A percentile compares a stretch with the other conserved stretches of the same genome.
Conservation (phyloP, 2,113 vertebrate species). For the Equus przewalskii region DNA sequence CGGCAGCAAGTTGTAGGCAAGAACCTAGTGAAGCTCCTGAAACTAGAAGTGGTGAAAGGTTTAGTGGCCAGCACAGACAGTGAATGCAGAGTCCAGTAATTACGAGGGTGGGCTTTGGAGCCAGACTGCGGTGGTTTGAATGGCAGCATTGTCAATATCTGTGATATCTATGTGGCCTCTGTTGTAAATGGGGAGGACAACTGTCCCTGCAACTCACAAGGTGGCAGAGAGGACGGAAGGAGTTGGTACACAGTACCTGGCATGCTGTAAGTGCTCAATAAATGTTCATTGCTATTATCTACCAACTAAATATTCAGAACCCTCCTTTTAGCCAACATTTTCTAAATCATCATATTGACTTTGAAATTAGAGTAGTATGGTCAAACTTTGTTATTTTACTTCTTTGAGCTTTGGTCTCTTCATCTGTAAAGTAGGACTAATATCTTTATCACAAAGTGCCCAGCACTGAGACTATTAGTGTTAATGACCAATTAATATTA, state of each 20-base stretch:
- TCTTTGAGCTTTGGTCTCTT: constrained; percentile 3
- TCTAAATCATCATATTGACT: neutral
- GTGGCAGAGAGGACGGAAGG: neutral
- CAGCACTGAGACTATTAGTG: neutral
- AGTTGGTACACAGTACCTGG: neutral
- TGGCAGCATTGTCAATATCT: neutral
- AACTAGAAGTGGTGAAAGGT: neutral
- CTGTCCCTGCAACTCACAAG: neutral
- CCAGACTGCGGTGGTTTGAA: neutral
- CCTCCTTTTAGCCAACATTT: neutral
- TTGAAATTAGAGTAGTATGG: neutral
- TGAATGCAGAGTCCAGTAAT: neutral
- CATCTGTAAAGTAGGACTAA: neutral
- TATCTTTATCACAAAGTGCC: neutral
- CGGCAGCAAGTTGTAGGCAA: neutral
- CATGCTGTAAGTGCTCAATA: neutral
- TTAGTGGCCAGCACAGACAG: no score
- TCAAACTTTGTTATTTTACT: constrained; percentile 19
- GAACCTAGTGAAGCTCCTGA: neutral
- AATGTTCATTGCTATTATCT: neutral
- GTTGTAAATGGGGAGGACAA: neutral
- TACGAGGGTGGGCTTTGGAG: neutral
- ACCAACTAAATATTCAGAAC: neutral
- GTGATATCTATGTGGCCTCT: neutral
- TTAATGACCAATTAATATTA: neutral